Evolutionary conservation across 2,113 vertebrate genomes (phyloP), one percentile per base, ranked within the genome.

Genomic region (Coptodon bakossiorum): DNA sequence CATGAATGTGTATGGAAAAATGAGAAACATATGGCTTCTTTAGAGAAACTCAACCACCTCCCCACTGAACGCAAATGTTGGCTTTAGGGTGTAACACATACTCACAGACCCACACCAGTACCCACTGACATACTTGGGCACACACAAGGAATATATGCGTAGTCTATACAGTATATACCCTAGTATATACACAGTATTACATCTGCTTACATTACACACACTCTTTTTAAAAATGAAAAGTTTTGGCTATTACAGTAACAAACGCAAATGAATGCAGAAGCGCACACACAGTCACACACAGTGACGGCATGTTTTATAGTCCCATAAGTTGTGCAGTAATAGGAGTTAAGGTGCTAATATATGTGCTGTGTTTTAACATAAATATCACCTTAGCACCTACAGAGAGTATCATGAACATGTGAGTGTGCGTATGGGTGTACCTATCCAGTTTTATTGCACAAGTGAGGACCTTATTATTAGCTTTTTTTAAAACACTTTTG

Each of bases 1-100:
- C 93, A 93, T 95, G 95, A 94, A 94, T 95, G 94, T 93, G 93
- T 93, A 94, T 91, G 83, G 81, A 90, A 85, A 87, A 95, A 96
- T 90, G 83, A 95, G 91, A 93, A 95, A 88, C 94, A 95, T 82
- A 94, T 95, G 95, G 88, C 52, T 87, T 81, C 82, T 71, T 83
- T 86, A 36, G 88, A 91, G 61, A 81, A 87, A 88, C 89, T 89
- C 45, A 19, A 31, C 86, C 50, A 52, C 89, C 89, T 92, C 89
- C 86, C 88, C 89, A 90, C 81, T 81, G 36, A 94, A 95, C 82
- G 5, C 83, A 94, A 94, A 95, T 92, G 90, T 93, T 95, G 88
- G 91, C 90, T 93, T 94, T 92, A 90, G 91, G 90, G 48, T 92
- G 91, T 87, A 94, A 94, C 90, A 92, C 92, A 92, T 76, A 82